Evolutionary conservation across 2,113 vertebrate species (phyloP).

Genomic region (Ochotona princeps): DNA sequence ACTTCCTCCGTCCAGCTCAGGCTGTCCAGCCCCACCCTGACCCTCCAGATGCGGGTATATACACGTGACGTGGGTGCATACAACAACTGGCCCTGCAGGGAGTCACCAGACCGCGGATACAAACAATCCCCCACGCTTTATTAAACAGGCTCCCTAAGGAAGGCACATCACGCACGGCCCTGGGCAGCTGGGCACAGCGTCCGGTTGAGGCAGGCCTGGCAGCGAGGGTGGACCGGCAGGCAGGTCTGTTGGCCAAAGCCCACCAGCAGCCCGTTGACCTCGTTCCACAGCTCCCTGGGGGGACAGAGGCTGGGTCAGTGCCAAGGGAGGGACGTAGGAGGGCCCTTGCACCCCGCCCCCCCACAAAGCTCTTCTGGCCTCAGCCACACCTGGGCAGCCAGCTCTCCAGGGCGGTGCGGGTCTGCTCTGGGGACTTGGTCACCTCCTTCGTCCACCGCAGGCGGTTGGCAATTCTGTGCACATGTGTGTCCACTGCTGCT

Average conservation of each 20-base stretch:
- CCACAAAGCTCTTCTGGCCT: accelerated
- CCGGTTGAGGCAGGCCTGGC: slow-evolving; percentile 92
- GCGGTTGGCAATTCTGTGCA: slow-evolving; percentile 95
- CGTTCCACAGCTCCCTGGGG: slow-evolving; percentile 94
- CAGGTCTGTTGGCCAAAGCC: slow-evolving; percentile 98
- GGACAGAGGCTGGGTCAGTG: neutral
- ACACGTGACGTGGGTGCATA: too few relatives aligned
- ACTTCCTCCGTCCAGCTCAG: neutral
- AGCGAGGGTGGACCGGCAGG: slow-evolving; percentile 91
- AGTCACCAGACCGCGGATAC: neutral
- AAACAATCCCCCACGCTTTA: slow-evolving; percentile 60
- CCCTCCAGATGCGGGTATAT: neutral
- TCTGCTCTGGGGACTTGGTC: slow-evolving; percentile 92
- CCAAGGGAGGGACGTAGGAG: accelerated
- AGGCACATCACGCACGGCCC: neutral
- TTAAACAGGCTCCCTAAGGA: neutral
- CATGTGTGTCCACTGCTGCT: slow-evolving; percentile 96
- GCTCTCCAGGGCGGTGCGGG: slow-evolving; percentile 91
- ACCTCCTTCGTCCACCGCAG: slow-evolving; percentile 91
- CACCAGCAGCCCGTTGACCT: slow-evolving; percentile 96
- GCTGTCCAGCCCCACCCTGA: slow-evolving; percentile 9
- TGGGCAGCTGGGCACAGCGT: slow-evolving; percentile 91
- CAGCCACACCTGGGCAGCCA: slow-evolving; percentile 94
- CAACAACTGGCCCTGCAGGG: neutral
- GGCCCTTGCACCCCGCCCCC: neutral